Base-by-base conservation (phyloP, 2,113 vertebrate genomes). In the Penelope pileata region DNA sequence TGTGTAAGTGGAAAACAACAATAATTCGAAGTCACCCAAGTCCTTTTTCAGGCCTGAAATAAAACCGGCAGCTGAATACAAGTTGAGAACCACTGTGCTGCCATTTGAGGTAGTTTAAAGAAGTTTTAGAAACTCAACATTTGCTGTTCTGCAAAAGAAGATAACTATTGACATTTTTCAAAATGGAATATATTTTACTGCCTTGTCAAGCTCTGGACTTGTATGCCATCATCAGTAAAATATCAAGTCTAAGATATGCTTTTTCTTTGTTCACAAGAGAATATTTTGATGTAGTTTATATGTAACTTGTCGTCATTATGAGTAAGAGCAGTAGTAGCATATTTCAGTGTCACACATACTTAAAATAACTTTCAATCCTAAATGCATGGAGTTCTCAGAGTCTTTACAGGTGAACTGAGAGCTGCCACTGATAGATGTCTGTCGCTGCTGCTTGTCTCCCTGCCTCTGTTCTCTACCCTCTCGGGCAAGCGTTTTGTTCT, bases 121-220 rank as follows among this genome's bases (percentile, higher is more conserved):
- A 64, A 68, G n/a, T 82, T 91, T 76, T 60, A 69, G 67, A 66
- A 89, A 45, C 36, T 84, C 45, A 18, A 21, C 10, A 45, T 90
- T 38, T 77, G 42, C 43, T 84, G 67, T 93, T 16, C 24, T 84
- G 19, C 27, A 48, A 19, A 75, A 47, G 26, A 29, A 34, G 42
- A 56, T 47, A 10, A 18, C 10, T 70, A 2, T 22, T 84, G 9
- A 64, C 9, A 3, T 30, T 62, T 83, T 79, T 58, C 63, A 40
- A 14, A 83, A 47, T 53, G 59, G 26, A 48, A 48, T 86, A 9
- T 79, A 6, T 88, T 73, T 92, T 81, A 88, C 47, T 86, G 38
- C 40, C 3, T 9, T 75, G 15, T 75, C 64, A 36, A 86, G 68
- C 26, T 83, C 23, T 27, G 43, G 32, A 19, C 54, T 76, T 68